Base-by-base conservation (phyloP, 2,113 vertebrate species). In the Empidonax traillii region DNA sequence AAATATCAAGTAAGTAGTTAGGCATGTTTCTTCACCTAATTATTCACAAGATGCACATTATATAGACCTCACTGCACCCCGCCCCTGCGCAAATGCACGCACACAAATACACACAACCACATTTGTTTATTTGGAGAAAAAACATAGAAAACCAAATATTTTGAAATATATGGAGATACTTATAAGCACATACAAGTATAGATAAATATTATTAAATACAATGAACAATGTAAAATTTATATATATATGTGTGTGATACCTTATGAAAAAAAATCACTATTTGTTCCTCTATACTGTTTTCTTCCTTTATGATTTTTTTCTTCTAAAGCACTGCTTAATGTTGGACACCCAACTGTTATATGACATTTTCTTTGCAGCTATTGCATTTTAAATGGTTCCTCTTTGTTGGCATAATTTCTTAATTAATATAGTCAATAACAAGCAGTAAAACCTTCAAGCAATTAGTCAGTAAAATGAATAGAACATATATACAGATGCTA, bases 361-460 rank as follows among this genome's bases (percentile, higher is more conserved):
- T 4, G 6, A 49, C 28, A 73, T 63, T 61, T 83, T 85, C 6
- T 82, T 82, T 87, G 12, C 14, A 67, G 18, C 13, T 72, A 56
- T 68, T 72, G 8, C 25, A 62, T 65, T 87, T 46, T 37, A 87
- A 85, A 83, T 47, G 11, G 24, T 83, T 83, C 3, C 3, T 85
- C 43, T 76, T 56, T 49, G 16, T 47, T 93, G 49, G 3, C 20
- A 62, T 69, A 0, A 27, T 88, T 87, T 93, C 17, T 49, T 87
- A 96, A 91, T 76, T 87, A 85, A 58, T 82, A 63, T 10, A 79
- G 20, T 66, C 39, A 90, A 87, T 83, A 93, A 56, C 24, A 91
- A 73, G 12, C 10, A 86, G 15, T 77, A 65, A 85, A 80, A 80
- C 63, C 22, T 77, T 68, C 31, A 75, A 66, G 33, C 17, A 85